A percentile compares a stretch with the other conserved stretches of the same genome.
Conservation (phyloP, 2,888 invertebrate species). For the Beris morrisii region DNA sequence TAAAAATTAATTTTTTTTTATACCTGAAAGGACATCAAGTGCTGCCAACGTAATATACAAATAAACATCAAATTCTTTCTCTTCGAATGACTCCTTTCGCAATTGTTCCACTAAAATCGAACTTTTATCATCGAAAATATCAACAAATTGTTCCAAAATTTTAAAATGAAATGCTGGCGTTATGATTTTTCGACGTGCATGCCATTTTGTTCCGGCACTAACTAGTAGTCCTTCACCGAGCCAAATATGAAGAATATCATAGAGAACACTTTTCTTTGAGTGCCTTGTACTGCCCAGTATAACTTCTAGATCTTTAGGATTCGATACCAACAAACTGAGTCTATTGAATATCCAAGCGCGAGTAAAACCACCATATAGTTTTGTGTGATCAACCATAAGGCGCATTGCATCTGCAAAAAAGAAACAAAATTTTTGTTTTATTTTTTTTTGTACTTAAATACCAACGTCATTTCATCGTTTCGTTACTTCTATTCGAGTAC, state of each 20-base stretch:
- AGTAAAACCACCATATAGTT: constrained; percentile 5
- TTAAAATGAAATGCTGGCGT: constrained; percentile 81
- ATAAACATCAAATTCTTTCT: constrained; percentile 11
- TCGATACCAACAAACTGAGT: constrained; percentile 30
- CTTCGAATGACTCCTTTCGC: not conserved
- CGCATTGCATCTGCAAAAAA: constrained; percentile 5
- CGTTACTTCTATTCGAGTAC: no score
- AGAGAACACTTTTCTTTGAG: constrained; percentile 41
- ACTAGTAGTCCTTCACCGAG: constrained; percentile 39
- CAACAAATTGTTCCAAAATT: constrained; percentile 72
- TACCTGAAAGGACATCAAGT: constrained; percentile 2
- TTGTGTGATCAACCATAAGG: not conserved
- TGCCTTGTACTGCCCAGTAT: constrained; percentile 35
- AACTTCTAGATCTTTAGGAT: constrained; percentile 39
- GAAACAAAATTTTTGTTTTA: no score
- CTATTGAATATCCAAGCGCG: constrained; percentile 5
- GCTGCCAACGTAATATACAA: constrained; percentile 16
- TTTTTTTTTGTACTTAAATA: no score
- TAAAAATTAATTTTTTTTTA: no score
- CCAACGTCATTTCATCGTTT: no score
- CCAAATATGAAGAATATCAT: constrained; percentile 41
- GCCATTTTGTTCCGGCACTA: constrained; percentile 62
- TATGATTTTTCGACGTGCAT: constrained; percentile 66
- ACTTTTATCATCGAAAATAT: constrained; percentile 68
- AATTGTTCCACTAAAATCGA: constrained; percentile 58